Base-by-base conservation (phyloP, 1,140 invertebrate species). In the Trissolcus basalis region DNA sequence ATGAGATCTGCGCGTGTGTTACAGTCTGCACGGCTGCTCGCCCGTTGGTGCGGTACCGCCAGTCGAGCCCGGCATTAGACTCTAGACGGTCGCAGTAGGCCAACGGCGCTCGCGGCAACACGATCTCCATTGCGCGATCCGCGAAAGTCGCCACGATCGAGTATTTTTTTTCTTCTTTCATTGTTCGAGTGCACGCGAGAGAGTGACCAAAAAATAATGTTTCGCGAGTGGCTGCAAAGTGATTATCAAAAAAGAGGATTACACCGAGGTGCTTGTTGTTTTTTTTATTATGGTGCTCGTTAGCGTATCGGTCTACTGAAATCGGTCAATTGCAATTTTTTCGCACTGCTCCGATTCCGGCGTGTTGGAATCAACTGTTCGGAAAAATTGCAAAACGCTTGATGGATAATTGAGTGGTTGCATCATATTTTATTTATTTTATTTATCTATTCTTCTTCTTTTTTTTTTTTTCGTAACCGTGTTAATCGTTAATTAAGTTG, bases 21-120 rank as follows among this genome's bases (percentile, higher is more conserved):
- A 72, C 48, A 63, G 48, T 45, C 44, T 43, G 55, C 32, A 35
- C 50, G 55, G 32, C 27, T 11, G 49, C 14, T 16, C 19, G 48
- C 32, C 58, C 50, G 55, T 11, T 58, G 68, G 80, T 77, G 77
- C 78, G 72, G 74, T 78, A 78, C 72, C 71, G 67, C 15, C 48
- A 45, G 60, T 70, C 54, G 63, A 58, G 72, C 50, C 41, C 80
- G 80, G 76, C 80, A 82, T 82, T 83, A 82, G 81, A 78, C 80
- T 54, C 36, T 54, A 60, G 69, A 78, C 70, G 73, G 77, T 81
- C 80, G 76, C 86, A 88, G 86, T 88, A 87, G 86, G 86, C 86
- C 85, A 88, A 82, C 85, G 80, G 82, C 86, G 77, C 79, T 85
- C 86, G 84, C 77, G 78, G 79, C 77, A 78, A 80, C 79, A 79